Base-by-base conservation (phyloP, 2,797 vertebrate species). In the Enteromius unitaeniatus region DNA sequence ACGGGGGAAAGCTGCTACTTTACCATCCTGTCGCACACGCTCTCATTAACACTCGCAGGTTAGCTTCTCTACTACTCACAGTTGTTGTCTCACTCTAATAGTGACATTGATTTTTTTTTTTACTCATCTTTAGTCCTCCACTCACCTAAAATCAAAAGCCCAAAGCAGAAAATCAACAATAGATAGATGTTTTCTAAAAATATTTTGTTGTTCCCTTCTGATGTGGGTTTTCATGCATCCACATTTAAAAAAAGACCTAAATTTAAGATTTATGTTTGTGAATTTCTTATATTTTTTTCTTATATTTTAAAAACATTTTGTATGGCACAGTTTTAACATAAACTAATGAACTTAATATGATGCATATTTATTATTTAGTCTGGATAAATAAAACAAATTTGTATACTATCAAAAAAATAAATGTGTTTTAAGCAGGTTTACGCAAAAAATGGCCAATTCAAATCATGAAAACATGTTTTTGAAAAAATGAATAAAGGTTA, bases 1-100 rank as follows among this genome's bases (percentile, higher is more conserved):
- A 65, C 15, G 37, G 31, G 65, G 78, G 53, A 72, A 81, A 42
- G 28, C 72, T 78, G 51, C 9, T 75, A 78, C 28, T 77, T 84
- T 70, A 87, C 47, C 55, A 79, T 40, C 37, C 62, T 55, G 60
- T 51, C 55, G 9, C 11, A 55, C 62, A 49, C 62, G 53, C 69
- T 42, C 73, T 67, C 23, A 37, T 79, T 85, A 84, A 67, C 60
- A 65, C n/a, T 14, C 1, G 3, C 14, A 37, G 8, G 53, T 73
- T 62, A 42, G 19, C 21, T 47, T 82, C 75, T 74, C 47, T 40
- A 19, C 7, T 60, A 62, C 45, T 42, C 49, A 40, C 64, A 70
- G 19, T 53, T 31, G 65, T 55, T 40, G 78, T 80, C 17, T 58
- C 51, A 13, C 4, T 55, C 1, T 28, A 23, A 69, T 37, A 13